phyloP scores from a whole-genome alignment of 2,888 invertebrate species.

The Oeneis ivallda region DNA sequence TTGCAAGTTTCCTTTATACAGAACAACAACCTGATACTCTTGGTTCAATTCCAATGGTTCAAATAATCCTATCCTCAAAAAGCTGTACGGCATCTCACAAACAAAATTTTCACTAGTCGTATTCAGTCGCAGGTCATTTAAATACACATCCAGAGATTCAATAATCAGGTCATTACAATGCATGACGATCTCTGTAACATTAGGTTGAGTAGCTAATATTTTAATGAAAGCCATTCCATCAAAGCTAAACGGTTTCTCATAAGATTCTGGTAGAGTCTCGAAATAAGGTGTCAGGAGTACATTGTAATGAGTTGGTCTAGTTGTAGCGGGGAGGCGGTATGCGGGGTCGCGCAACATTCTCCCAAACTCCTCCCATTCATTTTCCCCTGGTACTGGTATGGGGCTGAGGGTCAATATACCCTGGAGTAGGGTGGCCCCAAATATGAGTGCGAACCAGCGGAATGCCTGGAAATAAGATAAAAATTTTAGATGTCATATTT shows the following conservation, averaged over 20 bases:
- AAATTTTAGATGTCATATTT: background rate
- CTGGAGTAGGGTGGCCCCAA: constrained; percentile 58
- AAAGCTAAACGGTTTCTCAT: constrained; percentile 61
- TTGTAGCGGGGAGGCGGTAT: constrained; percentile 72
- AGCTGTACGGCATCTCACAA: constrained; percentile 57
- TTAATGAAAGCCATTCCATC: constrained; percentile 67
- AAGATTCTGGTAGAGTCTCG: constrained; percentile 43
- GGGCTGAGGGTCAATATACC: constrained; percentile 57
- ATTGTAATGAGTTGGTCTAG: constrained; percentile 78
- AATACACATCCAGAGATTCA: constrained; percentile 41
- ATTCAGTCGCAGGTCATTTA: constrained; percentile 38
- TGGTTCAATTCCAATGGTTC: constrained; percentile 40
- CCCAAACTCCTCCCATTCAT: constrained; percentile 63
- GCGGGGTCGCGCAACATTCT: constrained; percentile 52
- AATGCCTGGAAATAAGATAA: constrained; percentile 48
- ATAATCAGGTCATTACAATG: constrained; percentile 68
- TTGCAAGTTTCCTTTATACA: constrained; percentile 86
- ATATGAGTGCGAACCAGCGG: constrained; percentile 57
- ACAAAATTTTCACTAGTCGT: constrained; percentile 44
- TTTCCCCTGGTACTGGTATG: constrained; percentile 57
- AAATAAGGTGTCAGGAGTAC: constrained; percentile 78
- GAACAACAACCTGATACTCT: constrained; percentile 83
- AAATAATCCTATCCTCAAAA: constrained; percentile 54
- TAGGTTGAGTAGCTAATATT: constrained; percentile 43
- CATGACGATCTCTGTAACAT: constrained; percentile 57